phyloP scores from a whole-genome alignment of 2,797 vertebrate species.

The Premnoplex brunnescens region DNA sequence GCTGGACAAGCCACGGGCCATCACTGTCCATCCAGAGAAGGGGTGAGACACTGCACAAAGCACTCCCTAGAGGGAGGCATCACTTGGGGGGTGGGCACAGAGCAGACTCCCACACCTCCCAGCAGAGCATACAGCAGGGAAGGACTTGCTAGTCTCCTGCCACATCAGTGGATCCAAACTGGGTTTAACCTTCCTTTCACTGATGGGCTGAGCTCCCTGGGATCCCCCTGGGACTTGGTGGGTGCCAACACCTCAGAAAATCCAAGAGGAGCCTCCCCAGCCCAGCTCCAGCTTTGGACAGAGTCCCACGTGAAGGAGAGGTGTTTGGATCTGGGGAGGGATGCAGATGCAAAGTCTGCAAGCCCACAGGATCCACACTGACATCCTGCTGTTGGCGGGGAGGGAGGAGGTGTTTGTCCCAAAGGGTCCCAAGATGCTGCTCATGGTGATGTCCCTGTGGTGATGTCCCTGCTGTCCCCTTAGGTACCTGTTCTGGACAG shows the following conservation, averaged over 20 bases:
- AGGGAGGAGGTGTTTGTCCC: neutral
- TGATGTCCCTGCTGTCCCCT: neutral
- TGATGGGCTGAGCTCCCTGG: neutral
- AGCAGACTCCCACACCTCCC: accelerated
- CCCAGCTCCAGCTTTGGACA: neutral
- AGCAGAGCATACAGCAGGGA: accelerated
- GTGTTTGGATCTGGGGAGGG: neutral
- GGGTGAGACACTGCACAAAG: conserved; percentile 76
- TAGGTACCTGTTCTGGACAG: conserved; percentile 97
- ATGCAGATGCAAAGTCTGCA: neutral
- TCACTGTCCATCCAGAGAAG: conserved; percentile 93
- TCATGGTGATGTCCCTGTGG: accelerated
- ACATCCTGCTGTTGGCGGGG: accelerated
- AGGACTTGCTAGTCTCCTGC: neutral
- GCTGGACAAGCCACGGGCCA: conserved; percentile 94
- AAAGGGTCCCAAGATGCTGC: neutral
- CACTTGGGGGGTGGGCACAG: accelerated
- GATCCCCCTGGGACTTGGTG: neutral
- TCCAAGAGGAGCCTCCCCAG: neutral
- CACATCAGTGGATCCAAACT: neutral
- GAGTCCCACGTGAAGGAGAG: neutral
- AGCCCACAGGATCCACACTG: neutral
- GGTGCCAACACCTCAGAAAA: neutral
- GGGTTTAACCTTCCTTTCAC: neutral
- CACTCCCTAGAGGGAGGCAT: accelerated